Evolutionary conservation across 2,888 invertebrate genomes (phyloP), one percentile per base, ranked within the genome.

Genomic region (Thymelicus sylvestris): DNA sequence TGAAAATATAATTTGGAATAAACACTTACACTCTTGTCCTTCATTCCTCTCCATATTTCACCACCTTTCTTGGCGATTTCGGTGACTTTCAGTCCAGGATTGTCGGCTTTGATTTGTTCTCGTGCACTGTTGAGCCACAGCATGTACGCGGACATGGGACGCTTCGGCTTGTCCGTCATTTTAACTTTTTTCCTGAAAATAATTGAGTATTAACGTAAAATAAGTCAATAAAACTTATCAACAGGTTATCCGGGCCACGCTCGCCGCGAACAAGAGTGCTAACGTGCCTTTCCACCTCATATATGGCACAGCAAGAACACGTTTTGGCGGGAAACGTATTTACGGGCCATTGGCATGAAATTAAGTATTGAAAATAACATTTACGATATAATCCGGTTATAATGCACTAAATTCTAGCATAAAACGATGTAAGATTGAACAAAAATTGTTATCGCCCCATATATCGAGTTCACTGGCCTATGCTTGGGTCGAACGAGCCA

Each of bases 51-150:
- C 99, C 99, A 99, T 94, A 98, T 94, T 94, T 99, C 98, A 64
- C 99, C 99, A 72, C 97, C 99, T 84, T 97, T 98, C 92, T 98
- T 99, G 57, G 98, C 97, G 74, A 99, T 96, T 83, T 99, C 99
- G 8, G 98, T 98, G 39, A 99, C 96, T 83, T 96, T 96, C 75
- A 98, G 96, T 74, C 98, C 98, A 41, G 99, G 98, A 94, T 97
- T 96, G 66, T 98, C 97, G 48, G 96, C 94, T 90, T 99, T 99
- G 77, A 99, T 97, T 77, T 95, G 93, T 81, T 98, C 97, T 78
- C 99, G 95, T 73, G 95, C 96, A 78, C 97, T 98, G 87, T 97
- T 98, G 78, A 99, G 94, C 98, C 98, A 99, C 78, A 99, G 88
- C 97, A 99, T 98, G 88, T 98, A 99, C 3, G 98, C 98, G 64